A percentile compares a stretch with the other conserved stretches of the same genome.
These are phyloP conservation scores for Palloptera scutellata DNA, from an alignment of 2,888 invertebrate species.

Conservation along the genomic window DNA sequence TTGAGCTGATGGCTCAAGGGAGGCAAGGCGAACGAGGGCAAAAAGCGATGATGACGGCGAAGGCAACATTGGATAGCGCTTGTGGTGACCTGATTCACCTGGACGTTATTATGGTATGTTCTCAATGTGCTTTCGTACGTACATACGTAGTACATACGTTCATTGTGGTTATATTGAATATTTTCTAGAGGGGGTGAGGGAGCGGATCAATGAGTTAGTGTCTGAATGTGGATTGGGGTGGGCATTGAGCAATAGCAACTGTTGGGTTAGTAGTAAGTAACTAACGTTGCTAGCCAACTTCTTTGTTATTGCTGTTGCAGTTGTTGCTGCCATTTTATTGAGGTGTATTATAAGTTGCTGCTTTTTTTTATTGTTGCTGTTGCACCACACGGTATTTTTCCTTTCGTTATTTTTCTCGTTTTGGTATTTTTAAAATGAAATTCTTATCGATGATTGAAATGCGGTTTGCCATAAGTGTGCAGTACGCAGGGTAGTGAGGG, in stretches of 20 bases:
- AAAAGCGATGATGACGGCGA: background rate
- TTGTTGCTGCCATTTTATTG: background rate
- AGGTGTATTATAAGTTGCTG: background rate
- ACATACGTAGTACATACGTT: too few species aligned
- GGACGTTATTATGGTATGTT: background rate
- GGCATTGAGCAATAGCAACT: too few species aligned
- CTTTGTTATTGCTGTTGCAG: too few species aligned
- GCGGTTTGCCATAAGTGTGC: conserved; percentile 18
- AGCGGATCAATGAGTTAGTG: background rate
- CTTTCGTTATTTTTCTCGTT: conserved; percentile 25
- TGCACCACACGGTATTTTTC: conserved; percentile 14
- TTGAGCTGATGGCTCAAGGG: too few species aligned
- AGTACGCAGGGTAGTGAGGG: background rate
- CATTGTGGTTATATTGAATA: conserved; percentile 8
- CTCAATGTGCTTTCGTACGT: background rate
- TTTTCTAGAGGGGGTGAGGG: background rate
- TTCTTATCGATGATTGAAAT: conserved; percentile 31
- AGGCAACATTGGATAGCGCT: conserved; percentile 1
- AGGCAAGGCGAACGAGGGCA: background rate
- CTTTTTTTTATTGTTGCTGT: conserved; percentile 1
- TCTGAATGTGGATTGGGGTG: too few species aligned
- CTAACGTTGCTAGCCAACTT: too few species aligned
- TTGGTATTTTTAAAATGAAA: conserved; percentile 33
- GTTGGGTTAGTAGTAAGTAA: too few species aligned
- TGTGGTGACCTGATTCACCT: conserved; percentile 24